Conservation (phyloP, 2,113 vertebrate genomes). For the Oceanodroma tethys region DNA sequence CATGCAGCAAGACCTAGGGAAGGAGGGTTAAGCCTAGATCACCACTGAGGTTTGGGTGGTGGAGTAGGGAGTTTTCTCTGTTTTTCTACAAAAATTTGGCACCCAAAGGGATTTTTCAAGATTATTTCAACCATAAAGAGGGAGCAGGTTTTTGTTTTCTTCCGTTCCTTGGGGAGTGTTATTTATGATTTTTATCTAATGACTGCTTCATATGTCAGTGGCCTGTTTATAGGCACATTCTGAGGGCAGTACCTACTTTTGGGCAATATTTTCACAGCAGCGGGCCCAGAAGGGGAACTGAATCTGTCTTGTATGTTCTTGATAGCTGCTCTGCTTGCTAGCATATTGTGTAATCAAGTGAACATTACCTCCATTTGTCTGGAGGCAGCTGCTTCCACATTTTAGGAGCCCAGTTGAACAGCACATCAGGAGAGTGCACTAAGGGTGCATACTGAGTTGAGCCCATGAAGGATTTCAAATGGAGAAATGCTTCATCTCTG, state of each 20-base stretch:
- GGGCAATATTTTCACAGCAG: background rate
- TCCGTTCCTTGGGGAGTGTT: background rate
- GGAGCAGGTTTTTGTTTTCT: background rate
- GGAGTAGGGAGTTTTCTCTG: background rate
- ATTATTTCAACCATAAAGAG: background rate
- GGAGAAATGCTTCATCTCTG: background rate
- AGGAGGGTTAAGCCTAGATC: background rate
- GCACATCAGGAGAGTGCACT: background rate
- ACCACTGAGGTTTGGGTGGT: background rate
- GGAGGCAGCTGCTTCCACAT: background rate
- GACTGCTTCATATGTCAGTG: background rate
- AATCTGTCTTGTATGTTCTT: background rate
- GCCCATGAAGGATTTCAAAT: background rate
- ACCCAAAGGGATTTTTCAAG: background rate
- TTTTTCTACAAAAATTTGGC: background rate
- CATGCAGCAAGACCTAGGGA: background rate
- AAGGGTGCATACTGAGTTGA: background rate
- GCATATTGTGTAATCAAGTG: rapidly evolving
- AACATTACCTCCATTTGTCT: background rate
- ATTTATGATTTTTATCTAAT: background rate
- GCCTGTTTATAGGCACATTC: background rate
- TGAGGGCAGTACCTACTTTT: background rate
- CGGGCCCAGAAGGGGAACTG: background rate
- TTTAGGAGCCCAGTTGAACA: background rate
- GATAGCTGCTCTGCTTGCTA: background rate